Base-by-base conservation (phyloP, 2,888 invertebrate genomes). In the Leptinotarsa peninsularis region DNA sequence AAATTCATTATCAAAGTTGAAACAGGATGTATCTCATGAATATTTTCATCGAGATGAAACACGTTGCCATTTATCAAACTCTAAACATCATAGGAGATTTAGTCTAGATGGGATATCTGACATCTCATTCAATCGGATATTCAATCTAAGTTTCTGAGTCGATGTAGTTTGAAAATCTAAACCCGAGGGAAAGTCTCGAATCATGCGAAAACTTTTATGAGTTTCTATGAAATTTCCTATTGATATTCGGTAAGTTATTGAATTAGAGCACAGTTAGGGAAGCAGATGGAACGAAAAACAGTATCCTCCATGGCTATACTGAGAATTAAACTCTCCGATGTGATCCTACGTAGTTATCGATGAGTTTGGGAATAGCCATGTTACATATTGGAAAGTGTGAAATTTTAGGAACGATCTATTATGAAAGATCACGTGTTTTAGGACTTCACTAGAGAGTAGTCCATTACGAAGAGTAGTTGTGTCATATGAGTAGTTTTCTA, bases 131-230 rank as follows among this genome's bases (percentile, higher is more conserved):
- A 58, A 58, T 58, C 15, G 23, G 14, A 58, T 58, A 58, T 58
- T 58, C 58, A 58, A 58, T 58, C 21, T 58, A 58, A 58, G 58
- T 58, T 58, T 58, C 21, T 21, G 18, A 58, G 58, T 14, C 58
- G 23, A 58, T 23, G 58, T 58, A 58, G 58, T 58, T 58, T 23
- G 58, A 58, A 27, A 58, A 58, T 58, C 14, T 58, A 13, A 15
- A 58, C 23, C 58, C 58, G 58, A 27, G 15, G 23, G 14, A 21
- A 58, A 23, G 21, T 15, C 23, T 23, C 58, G 58, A 23, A 23
- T 58, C 58, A 58, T 58, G 58, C 58, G 58, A 58, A 58, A 58
- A 58, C 58, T 58, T 58, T 23, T 58, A 58, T 58, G 58, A 58
- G 58, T 58, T 58, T 58, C 58, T 13, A 58, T 58, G 14, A 58